These are phyloP conservation scores for Tipula unca DNA, from an alignment of 2,888 invertebrate genomes.

Conservation along the genomic window DNA sequence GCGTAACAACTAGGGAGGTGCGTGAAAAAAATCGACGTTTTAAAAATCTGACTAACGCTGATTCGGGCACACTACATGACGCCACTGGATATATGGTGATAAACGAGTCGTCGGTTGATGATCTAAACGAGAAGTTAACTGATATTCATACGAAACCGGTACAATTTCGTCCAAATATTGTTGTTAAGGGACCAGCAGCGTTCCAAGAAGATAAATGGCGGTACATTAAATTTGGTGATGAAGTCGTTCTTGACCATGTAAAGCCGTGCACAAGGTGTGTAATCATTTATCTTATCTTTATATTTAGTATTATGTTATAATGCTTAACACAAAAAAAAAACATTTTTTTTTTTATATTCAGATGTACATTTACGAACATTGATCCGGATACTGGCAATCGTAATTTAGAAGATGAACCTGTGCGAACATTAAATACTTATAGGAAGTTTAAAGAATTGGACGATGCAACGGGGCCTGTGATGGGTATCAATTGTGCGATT, in stretches of 20 bases:
- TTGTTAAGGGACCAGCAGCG: slow-evolving; percentile 49
- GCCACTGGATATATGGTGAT: slow-evolving; percentile 55
- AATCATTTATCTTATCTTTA: not conserved
- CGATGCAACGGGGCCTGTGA: slow-evolving; percentile 42
- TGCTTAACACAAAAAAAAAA: no score
- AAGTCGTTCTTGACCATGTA: slow-evolving; percentile 52
- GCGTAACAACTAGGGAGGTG: slow-evolving; percentile 35
- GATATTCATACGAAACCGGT: slow-evolving; percentile 43
- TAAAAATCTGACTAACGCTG: slow-evolving; percentile 26
- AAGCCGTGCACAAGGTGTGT: slow-evolving; percentile 53
- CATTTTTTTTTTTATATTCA: slow-evolving; percentile 34
- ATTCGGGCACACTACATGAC: slow-evolving; percentile 52
- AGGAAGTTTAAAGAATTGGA: slow-evolving; percentile 38
- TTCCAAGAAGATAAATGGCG: slow-evolving; percentile 60
- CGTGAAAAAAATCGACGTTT: slow-evolving; percentile 34
- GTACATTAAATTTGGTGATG: slow-evolving; percentile 54
- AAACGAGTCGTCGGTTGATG: slow-evolving; percentile 54
- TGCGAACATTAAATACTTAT: slow-evolving; percentile 54
- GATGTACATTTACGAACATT: slow-evolving; percentile 59
- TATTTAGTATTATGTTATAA: not conserved
- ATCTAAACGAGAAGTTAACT: slow-evolving; percentile 51
- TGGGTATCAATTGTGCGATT: slow-evolving; percentile 44
- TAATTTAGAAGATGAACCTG: slow-evolving; percentile 50
- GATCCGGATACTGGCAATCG: slow-evolving; percentile 58
- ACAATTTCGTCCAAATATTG: slow-evolving; percentile 59